Evolutionary conservation across 2,888 invertebrate species (phyloP), one percentile per base, ranked within the genome.

Genomic region (Stratiomys singularior): DNA sequence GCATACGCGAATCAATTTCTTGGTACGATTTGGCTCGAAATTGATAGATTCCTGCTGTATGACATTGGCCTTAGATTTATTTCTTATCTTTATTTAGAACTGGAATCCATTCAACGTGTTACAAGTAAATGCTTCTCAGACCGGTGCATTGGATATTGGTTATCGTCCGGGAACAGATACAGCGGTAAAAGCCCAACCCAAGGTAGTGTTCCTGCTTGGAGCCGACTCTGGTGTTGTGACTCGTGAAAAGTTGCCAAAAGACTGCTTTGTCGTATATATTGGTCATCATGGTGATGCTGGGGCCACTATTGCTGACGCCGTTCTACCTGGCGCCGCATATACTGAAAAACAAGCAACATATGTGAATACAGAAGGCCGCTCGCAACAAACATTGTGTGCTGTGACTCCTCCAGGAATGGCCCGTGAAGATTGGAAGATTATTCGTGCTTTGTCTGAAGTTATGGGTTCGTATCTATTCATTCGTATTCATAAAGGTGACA

Each of bases 291-390:
- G 99, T 79, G 99, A 99, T 87, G 89, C 88, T 78, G 99, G 99
- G 76, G 99, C 99, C 0, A 88, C 91, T 56, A 93, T 96, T 81
- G 99, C 99, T 47, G 98, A 99, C 88, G 92, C 96, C 1, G 91
- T 99, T 78, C 88, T 99, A 13, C 97, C 99, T 1, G 96, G 98
- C 79, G 97, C 97, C 5, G 98, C 99, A 0, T 99, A 99, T 88
- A 99, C 99, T 0, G 99, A 99, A 90, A 99, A 99, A 88, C 93
- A 95, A 85, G 97, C 92, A n/a, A 97, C 96, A 0, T 99, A 95
- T 87, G 97, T 97, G 0, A 99, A 99, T 88, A 98, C 97, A 0
- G 99, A 99, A 89, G 99, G 99, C 0, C 91, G 99, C 81, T 92
- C 98, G 46, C 98, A 99, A 87, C 94, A 96, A 88, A 96, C 97